Conservation (phyloP, 2,113 vertebrate species). For the Buteo buteo region DNA sequence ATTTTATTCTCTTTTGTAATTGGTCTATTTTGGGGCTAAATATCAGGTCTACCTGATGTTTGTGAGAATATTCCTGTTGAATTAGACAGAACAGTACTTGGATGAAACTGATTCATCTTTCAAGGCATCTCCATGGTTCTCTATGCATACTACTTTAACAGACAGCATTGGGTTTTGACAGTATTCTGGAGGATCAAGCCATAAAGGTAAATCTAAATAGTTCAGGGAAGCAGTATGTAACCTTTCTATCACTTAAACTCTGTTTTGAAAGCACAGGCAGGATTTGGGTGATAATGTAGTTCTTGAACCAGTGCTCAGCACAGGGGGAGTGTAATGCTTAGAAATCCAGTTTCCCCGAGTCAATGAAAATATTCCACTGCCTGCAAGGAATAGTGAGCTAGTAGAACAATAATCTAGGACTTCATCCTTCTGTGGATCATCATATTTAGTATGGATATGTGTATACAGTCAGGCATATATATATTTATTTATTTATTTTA, state of each 20-base stretch:
- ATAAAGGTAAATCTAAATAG: neutral
- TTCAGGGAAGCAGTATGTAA: neutral
- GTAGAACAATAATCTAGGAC: neutral
- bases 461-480: neutral
- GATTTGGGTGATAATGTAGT: neutral
- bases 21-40: neutral
- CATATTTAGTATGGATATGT: neutral
- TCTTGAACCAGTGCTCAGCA: neutral
- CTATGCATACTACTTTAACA: neutral
- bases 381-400: neutral
- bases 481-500: neutral
- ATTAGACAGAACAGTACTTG: neutral
- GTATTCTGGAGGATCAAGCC: neutral
- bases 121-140: neutral
- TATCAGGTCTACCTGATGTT: neutral
- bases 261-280: neutral
- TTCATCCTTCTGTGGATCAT: neutral
- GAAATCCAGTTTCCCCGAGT: neutral
- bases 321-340: neutral
- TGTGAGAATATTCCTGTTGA: neutral
- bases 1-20: neutral
- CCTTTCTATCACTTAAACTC: neutral
- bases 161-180: neutral
- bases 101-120: neutral
- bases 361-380: neutral